Evolutionary conservation across 1,140 invertebrate genomes (phyloP).

Genomic region (Bilobella aurantiaca): DNA sequence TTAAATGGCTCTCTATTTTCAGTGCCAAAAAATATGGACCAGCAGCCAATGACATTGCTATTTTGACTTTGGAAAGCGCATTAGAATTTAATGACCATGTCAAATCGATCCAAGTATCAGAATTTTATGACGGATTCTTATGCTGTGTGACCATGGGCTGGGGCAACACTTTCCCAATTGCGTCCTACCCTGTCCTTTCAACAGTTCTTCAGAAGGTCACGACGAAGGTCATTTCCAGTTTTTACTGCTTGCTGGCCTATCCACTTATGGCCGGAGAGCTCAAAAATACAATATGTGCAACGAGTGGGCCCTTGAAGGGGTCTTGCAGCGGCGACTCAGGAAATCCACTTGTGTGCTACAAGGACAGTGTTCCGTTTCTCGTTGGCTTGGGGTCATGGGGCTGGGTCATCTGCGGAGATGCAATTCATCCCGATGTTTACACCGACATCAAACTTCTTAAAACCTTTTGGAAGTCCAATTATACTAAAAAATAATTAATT

Average conservation of each 20-base stretch:
- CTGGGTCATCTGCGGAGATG: not conserved
- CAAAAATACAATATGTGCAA: not conserved
- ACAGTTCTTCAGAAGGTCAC: not conserved
- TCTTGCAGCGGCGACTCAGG: not conserved
- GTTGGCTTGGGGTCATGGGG: slow-evolving; percentile 4
- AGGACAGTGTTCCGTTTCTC: not conserved
- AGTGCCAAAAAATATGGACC: no score
- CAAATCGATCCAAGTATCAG: not conserved
- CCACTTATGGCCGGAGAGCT: not conserved
- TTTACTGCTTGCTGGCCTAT: not conserved
- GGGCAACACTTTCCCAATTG: not conserved
- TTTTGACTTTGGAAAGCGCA: not conserved
- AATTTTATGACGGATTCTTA: not conserved
- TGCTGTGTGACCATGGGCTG: not conserved
- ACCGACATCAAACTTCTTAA: no score
- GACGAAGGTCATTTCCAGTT: not conserved
- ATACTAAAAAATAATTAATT: no score
- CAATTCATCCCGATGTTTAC: not conserved
- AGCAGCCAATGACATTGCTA: not conserved
- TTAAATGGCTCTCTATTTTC: no score
- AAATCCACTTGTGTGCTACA: not conserved
- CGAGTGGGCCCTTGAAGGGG: not conserved
- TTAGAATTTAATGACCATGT: not conserved
- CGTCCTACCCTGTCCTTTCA: not conserved
- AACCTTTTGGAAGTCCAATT: no score